Evolutionary conservation across 2,888 invertebrate species (phyloP).

Genomic region (Griposia aprilina): DNA sequence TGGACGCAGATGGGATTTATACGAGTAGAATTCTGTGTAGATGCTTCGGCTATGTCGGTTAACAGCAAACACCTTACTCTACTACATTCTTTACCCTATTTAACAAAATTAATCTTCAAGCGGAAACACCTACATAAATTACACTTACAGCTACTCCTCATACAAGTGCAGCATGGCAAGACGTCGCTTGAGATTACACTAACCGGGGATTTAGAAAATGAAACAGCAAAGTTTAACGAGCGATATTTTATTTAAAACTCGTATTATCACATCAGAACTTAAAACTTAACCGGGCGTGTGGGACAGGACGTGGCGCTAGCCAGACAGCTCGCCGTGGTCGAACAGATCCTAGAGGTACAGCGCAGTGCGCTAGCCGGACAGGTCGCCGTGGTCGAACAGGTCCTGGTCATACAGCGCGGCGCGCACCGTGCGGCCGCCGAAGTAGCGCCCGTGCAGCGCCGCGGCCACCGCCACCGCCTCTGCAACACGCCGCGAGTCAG

Average conservation of each 20-base stretch:
- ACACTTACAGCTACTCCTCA: too few species aligned
- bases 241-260: slow-evolving; percentile 24
- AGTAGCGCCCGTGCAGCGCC: slow-evolving; percentile 97
- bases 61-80: too few species aligned
- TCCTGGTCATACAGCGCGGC: slow-evolving; percentile 99
- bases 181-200: too few species aligned
- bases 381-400: slow-evolving; percentile 98
- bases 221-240: slow-evolving; percentile 23
- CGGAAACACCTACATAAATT: too few species aligned
- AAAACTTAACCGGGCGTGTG: background rate
- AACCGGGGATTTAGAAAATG: background rate
- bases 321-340: background rate
- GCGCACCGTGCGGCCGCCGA: slow-evolving; percentile 98
- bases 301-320: background rate
- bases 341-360: background rate
- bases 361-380: slow-evolving; percentile 92
- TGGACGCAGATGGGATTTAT: too few species aligned
- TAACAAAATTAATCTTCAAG: too few species aligned
- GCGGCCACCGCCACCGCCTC: slow-evolving; percentile 96
- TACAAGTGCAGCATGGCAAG: too few species aligned
- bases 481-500: slow-evolving; percentile 76
- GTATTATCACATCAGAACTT: slow-evolving; percentile 21
- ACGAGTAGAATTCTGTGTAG: too few species aligned
- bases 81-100: too few species aligned
- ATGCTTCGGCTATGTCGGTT: too few species aligned